Conservation (phyloP, 2,888 invertebrate genomes). For the Peribatodes rhomboidaria region DNA sequence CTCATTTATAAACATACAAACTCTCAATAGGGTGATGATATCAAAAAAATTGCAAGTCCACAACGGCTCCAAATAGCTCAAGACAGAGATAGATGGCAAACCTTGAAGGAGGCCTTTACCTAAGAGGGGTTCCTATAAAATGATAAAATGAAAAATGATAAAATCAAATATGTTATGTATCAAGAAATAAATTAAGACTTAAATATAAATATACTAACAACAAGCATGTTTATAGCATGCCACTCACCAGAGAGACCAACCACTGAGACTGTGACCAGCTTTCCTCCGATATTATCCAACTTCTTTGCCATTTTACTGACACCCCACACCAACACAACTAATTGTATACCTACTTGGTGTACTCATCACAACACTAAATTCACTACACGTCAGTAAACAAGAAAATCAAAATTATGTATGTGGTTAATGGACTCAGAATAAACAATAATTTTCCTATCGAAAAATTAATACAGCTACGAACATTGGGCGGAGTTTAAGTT, state of each 20-base stretch:
- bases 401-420: constrained; percentile 53
- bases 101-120: too few species aligned
- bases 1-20: too few species aligned
- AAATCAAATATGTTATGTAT: too few species aligned
- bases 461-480: not conserved
- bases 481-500: not conserved
- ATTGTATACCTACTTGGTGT: constrained; percentile 63
- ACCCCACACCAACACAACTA: constrained; percentile 62
- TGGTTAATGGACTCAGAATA: not conserved
- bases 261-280: constrained; percentile 94
- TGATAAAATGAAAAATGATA: too few species aligned
- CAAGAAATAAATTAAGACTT: too few species aligned
- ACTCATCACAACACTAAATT: constrained; percentile 76
- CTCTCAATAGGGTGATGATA: too few species aligned
- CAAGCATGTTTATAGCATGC: not conserved
- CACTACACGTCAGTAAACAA: constrained; percentile 52
- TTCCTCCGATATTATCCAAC: constrained; percentile 88
- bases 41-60: too few species aligned
- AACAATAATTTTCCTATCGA: constrained; percentile 3
- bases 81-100: too few species aligned
- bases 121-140: too few species aligned
- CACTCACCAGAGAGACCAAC: constrained; percentile 93
- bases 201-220: too few species aligned
- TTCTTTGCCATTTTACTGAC: constrained; percentile 90
- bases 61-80: too few species aligned